Base-by-base conservation (phyloP, 2,113 vertebrate genomes). In the Brachypodius melanocephalos region DNA sequence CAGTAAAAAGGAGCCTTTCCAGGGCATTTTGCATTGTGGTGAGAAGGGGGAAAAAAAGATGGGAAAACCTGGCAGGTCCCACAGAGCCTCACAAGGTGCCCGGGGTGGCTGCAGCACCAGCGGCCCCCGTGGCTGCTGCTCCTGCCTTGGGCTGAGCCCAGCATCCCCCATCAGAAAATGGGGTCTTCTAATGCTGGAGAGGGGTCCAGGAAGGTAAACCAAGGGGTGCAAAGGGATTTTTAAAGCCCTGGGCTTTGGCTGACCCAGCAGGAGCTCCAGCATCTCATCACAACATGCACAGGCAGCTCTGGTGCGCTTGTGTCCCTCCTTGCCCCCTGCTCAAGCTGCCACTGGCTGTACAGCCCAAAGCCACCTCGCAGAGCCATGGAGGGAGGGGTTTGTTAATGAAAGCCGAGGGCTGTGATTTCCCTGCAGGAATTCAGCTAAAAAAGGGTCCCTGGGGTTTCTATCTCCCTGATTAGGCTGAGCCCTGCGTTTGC, bases 221-320 rank as follows among this genome's bases (percentile, higher is more conserved):
- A 7, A 34, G 48, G 73, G 3, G 1, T 34, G 51, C 9, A 12
- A 65, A 79, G 62, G 75, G 74, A 15, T 59, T 62, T 31, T 21
- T 63, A 45, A 32, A 48, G 83, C 12, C 58, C 80, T 3, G 52
- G n/a, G 8, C 49, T 19, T 38, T 1, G 52, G 74, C 51, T 43
- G 83, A 71, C 29, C 71, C 86, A 4, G 87, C 87, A 46, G 79
- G 19, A 86, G 63, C 84, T 72, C 48, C 83, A 59, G 84, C 76
- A 40, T 28, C 87, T 31, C 93, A 11, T 12, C 7, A 7, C 51
- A 22, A 10, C 71, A 5, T 46, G 12, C 79, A 4, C 20, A 74
- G 32, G 82, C 90, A 62, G 58, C 67, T 54, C 82, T 4, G 15
- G 52, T 3, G 43, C 8, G 2, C 49, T 71, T 8, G 2, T 5